Base-by-base conservation (phyloP, 2,888 invertebrate species). In the Subacronicta megacephala region DNA sequence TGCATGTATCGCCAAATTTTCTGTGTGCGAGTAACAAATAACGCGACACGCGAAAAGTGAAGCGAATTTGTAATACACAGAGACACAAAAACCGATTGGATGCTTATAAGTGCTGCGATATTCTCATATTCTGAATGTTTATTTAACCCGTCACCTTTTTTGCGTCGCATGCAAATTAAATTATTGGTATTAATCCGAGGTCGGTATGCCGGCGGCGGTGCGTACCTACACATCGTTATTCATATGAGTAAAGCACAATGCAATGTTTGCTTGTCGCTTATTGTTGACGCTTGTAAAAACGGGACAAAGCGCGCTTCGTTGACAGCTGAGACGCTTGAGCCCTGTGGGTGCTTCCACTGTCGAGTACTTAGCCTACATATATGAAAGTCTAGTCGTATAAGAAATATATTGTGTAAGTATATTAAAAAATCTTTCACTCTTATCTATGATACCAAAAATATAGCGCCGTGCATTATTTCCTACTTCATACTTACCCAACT, bases 241-340 rank as follows among this genome's bases (percentile, higher is more conserved):
- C 92, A 93, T 92, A 85, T 80, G 82, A 77, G 77, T 75, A 72
- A 78, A 72, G 77, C 77, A 90, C 92, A 93, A 91, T 89, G 78
- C 82, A 66, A 77, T 93, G 92, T 93, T 93, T 92, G 89, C 90
- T 92, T 90, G 91, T 92, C 89, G 85, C 80, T 88, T 85, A 83
- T 90, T 90, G 90, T 90, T 82, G 83, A 83, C 82, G 81, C 83
- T 84, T 80, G 82, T 81, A 85, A 83, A 84, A 85, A 83, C 83
- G 81, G 83, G 78, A 90, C 87, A 87, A 87, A 87, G 87, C 81
- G 77, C 75, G 71, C 73, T 79, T 65, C 75, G 83, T 80, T 88
- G 90, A 89, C 92, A 92, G 91, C 91, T 90, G 90, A 88, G 79
- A 67, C 67, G 67, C 63, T 68, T 69, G 65, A 71, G 55, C 66